Conservation (phyloP, 2,888 invertebrate genomes). For the Adineta ricciae region DNA sequence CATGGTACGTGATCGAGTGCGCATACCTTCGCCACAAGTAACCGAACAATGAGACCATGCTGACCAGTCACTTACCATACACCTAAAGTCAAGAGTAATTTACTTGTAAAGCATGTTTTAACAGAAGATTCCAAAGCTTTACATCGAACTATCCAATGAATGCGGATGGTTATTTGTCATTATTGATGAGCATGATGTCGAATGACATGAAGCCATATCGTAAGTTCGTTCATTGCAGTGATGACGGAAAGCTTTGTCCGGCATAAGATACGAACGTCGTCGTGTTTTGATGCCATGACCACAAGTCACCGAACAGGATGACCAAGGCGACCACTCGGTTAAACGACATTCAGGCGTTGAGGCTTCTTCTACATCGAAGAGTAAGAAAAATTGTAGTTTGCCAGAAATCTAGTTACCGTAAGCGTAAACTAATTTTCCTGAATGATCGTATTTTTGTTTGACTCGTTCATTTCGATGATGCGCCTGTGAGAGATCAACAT, state of each 20-base stretch:
- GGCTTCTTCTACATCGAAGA: background rate
- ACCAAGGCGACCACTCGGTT: background rate
- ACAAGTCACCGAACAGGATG: conserved; percentile 7
- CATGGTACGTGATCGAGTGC: conserved; percentile 42
- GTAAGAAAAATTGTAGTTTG: background rate
- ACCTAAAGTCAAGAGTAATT: background rate
- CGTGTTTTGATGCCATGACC: background rate
- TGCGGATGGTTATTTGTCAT: background rate
- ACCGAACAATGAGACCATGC: conserved; percentile 72
- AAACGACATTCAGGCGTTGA: background rate
- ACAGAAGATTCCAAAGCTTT: background rate
- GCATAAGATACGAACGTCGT: background rate
- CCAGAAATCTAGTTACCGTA: background rate
- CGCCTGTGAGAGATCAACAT: background rate
- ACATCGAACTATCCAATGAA: background rate
- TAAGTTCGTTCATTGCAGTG: background rate
- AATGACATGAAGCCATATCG: background rate
- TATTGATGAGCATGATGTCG: background rate
- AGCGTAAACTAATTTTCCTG: background rate
- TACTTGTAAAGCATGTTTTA: background rate
- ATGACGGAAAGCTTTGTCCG: background rate
- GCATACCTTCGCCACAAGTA: conserved; percentile 63
- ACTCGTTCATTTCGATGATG: conserved; percentile 7
- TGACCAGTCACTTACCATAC: conserved; percentile 63
- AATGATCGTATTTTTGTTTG: background rate